Base-by-base conservation (phyloP, 1,140 invertebrate genomes). In the Pissodes strobi region DNA sequence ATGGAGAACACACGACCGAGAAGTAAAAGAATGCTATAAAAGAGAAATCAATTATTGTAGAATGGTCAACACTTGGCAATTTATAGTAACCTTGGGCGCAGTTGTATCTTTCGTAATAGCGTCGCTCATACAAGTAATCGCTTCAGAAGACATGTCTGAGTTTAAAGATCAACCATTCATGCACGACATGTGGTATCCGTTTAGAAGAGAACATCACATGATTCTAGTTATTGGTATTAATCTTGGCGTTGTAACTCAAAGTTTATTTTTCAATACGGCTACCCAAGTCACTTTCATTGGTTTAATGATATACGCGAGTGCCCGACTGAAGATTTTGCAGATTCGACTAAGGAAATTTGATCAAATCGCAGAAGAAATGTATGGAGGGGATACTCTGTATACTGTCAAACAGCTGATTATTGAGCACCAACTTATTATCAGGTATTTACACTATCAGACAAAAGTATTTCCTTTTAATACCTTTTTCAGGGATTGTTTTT, bases 381-480 rank as follows among this genome's bases (percentile, higher is more conserved):
- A n/a, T n/a, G 2, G 17, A 12, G 21, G 39, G 21, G 43, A 45
- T 30, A 19, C 46, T 1, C 23, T 58, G 37, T 5, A 22, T 2
- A 43, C 39, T 43, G 22, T 56, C 46, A 17, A 46, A 21, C n/a
- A 46, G 6, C 17, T 58, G n/a, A 58, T 45, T 27, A 15, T 25
- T 27, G 56, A 58, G 17, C 56, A 58, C 15, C 56, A 58, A 10
- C n/a, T n/a, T n/a, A n/a, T n/a, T n/a, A n/a, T n/a, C n/a, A n/a
- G n/a, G n/a, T n/a, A n/a, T n/a, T n/a, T n/a, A n/a, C n/a, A n/a
- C n/a, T n/a, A n/a, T n/a, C n/a, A n/a, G n/a, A n/a, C n/a, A n/a
- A n/a, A n/a, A n/a, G n/a, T n/a, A n/a, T n/a, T n/a, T n/a, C n/a
- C n/a, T n/a, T n/a, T n/a, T n/a, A n/a, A n/a, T n/a, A n/a, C n/a